Evolutionary conservation across 2,888 invertebrate genomes (phyloP).

Genomic region (Lycophotia porphyrea): DNA sequence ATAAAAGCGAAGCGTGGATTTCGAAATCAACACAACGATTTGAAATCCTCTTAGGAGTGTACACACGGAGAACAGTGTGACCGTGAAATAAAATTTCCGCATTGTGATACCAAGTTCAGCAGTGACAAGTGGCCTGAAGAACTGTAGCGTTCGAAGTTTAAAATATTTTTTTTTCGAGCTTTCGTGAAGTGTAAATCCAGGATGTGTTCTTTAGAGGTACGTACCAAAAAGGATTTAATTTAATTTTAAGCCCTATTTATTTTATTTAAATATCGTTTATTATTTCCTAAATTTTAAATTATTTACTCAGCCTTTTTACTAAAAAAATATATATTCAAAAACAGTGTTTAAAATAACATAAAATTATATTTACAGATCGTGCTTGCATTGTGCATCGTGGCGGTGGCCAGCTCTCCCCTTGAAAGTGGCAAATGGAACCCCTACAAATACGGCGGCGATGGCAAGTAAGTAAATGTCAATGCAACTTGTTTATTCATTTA

Average conservation of each 20-base stretch:
- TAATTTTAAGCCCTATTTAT: neutral
- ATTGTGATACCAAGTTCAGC: constrained; percentile 77
- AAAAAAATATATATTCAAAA: neutral
- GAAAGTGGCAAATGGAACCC: constrained; percentile 85
- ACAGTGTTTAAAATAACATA: constrained; percentile 5
- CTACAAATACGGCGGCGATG: constrained; percentile 81
- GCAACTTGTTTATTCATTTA: constrained; percentile 63
- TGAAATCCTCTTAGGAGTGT: constrained; percentile 87
- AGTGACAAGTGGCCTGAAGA: constrained; percentile 80
- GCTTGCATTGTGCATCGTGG: constrained; percentile 80
- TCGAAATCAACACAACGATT: constrained; percentile 90
- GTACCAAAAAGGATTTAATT: constrained; percentile 32
- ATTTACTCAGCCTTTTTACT: neutral
- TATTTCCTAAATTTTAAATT: neutral
- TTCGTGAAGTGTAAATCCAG: constrained; percentile 76
- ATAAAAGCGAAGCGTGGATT: constrained; percentile 88
- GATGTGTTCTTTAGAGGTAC: constrained; percentile 83
- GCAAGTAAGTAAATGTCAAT: constrained; percentile 86
- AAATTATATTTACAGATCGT: constrained; percentile 75
- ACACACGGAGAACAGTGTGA: constrained; percentile 79
- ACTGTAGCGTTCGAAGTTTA: constrained; percentile 72
- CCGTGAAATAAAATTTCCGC: constrained; percentile 84
- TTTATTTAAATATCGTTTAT: neutral
- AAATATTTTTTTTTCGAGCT: constrained; percentile 54
- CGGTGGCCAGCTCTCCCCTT: constrained; percentile 76